A percentile compares a stretch with the other conserved stretches of the same genome.
These are phyloP conservation scores for Bedellia somnulentella DNA, from an alignment of 2,888 invertebrate genomes.

Conservation along the genomic window DNA sequence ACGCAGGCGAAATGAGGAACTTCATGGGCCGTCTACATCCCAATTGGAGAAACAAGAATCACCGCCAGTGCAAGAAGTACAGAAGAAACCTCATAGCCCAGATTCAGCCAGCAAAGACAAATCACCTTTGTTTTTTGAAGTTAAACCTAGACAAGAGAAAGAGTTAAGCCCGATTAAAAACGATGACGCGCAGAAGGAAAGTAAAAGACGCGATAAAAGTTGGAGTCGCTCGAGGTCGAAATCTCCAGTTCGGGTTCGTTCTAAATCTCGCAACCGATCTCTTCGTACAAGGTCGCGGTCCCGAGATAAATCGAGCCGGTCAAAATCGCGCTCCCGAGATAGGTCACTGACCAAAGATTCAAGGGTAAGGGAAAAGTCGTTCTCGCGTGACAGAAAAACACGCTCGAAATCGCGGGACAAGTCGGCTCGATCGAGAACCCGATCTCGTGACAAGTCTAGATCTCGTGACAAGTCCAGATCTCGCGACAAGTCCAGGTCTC, in stretches of 20 bases:
- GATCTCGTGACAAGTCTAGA: slow-evolving; percentile 19
- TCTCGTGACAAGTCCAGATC: slow-evolving; percentile 27
- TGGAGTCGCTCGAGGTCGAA: too few species aligned
- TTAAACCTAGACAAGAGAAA: not conserved
- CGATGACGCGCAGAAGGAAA: not conserved
- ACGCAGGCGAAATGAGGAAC: slow-evolving; percentile 20
- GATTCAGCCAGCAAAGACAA: slow-evolving; percentile 13
- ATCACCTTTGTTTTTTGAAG: not conserved
- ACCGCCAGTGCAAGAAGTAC: slow-evolving; percentile 6
- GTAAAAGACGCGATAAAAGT: slow-evolving; percentile 12
- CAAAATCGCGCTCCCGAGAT: slow-evolving; percentile 16
- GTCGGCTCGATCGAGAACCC: slow-evolving; percentile 11
- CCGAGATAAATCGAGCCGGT: slow-evolving; percentile 16
- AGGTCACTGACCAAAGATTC: not conserved
- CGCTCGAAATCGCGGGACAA: slow-evolving; percentile 5
- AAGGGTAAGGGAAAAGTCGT: too few species aligned
- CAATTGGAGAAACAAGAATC: slow-evolving; percentile 11
- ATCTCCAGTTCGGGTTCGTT: too few species aligned
- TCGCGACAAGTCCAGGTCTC: slow-evolving; percentile 6
- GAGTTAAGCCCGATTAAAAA: not conserved
- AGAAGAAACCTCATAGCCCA: slow-evolving; percentile 14
- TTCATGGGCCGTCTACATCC: slow-evolving; percentile 25
- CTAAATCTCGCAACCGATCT: slow-evolving; percentile 27
- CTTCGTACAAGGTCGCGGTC: slow-evolving; percentile 19
- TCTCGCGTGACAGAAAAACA: too few species aligned